A percentile compares a stretch with the other conserved stretches of the same genome.
These are phyloP conservation scores for Carpatolechia fugitivella DNA, from an alignment of 2,888 invertebrate species.

Conservation along the genomic window DNA sequence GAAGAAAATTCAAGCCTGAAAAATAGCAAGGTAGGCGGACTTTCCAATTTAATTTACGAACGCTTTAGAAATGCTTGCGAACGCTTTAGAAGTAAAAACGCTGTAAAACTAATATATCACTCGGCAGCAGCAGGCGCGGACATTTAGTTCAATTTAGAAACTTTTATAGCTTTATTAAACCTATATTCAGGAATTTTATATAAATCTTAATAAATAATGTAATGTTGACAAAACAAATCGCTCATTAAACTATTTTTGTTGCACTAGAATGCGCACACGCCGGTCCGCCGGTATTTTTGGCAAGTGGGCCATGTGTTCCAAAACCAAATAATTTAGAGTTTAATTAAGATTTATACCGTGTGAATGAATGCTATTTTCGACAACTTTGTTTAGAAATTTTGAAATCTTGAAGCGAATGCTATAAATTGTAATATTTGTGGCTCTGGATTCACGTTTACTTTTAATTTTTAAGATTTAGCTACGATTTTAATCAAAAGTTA, in stretches of 20 bases:
- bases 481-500: no score
- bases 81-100: no score
- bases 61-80: no score
- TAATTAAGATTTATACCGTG: not conserved
- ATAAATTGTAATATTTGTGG: no score
- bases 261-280: not conserved
- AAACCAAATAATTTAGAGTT: not conserved
- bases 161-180: not conserved
- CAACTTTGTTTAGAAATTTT: not conserved
- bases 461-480: no score
- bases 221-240: constrained; percentile 2
- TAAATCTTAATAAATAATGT: not conserved
- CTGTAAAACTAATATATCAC: no score
- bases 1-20: no score
- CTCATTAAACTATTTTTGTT: constrained; percentile 1
- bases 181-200: no score
- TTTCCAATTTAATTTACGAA: no score
- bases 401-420: no score
- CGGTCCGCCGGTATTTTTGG: not conserved
- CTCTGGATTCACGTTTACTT: no score
- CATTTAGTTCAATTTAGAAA: not conserved
- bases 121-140: not conserved
- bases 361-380: not conserved
- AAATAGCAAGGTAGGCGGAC: no score
- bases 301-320: not conserved